These are phyloP conservation scores for Dendrocincla tyrannina DNA, from an alignment of 2,797 vertebrate genomes.

Conservation along the genomic window DNA sequence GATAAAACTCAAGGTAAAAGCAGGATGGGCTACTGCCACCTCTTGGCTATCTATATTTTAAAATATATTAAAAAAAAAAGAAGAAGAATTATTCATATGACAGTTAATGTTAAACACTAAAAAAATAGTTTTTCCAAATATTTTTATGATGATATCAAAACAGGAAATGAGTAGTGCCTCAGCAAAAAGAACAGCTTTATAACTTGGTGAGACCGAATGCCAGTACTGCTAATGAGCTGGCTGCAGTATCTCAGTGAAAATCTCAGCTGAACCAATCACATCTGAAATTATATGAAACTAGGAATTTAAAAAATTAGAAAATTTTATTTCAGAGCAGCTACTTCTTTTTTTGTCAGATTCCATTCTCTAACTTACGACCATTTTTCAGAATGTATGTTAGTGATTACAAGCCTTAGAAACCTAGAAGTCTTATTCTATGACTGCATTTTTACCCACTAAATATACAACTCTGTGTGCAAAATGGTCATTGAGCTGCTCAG, in stretches of 20 bases:
- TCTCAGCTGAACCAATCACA: neutral
- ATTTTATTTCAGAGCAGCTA: neutral
- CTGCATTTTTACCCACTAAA: neutral
- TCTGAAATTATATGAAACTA: neutral
- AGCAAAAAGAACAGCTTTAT: neutral
- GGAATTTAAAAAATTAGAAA: neutral
- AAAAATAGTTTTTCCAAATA: neutral
- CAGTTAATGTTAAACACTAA: neutral
- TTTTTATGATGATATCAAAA: neutral
- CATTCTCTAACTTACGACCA: neutral
- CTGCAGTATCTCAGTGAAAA: neutral
- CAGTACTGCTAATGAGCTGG: neutral
- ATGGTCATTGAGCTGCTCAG: neutral
- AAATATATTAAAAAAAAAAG: neutral
- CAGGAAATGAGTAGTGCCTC: neutral
- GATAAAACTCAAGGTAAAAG: neutral
- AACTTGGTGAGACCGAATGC: neutral
- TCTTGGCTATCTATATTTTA: neutral
- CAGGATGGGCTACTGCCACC: slow-evolving; percentile 38
- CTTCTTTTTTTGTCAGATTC: neutral
- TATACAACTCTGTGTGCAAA: neutral
- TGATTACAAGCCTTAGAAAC: neutral
- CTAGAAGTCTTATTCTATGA: neutral
- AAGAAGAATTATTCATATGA: neutral
- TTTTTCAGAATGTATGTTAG: neutral